phyloP scores from a whole-genome alignment of 2,113 vertebrate species.

The Tenebrosternarchus preto region DNA sequence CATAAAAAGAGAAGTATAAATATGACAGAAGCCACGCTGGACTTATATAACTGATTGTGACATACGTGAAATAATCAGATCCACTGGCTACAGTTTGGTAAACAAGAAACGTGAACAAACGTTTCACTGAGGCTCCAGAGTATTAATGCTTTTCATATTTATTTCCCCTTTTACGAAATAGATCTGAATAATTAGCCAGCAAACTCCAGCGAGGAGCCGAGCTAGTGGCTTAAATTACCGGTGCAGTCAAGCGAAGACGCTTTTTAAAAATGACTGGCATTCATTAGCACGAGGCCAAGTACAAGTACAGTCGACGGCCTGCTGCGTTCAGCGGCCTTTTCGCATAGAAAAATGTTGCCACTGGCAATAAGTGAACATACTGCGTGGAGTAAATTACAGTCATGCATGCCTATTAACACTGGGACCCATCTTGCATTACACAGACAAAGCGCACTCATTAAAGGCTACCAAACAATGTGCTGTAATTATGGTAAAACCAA shows the following conservation, averaged over 20 bases:
- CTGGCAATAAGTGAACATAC: conserved; percentile 22
- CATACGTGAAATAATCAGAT: neutral
- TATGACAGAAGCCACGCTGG: neutral
- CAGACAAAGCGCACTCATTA: conserved; percentile 19
- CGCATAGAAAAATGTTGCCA: conserved; percentile 28
- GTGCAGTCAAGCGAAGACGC: conserved; percentile 55
- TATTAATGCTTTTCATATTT: neutral
- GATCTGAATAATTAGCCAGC: conserved; percentile 3
- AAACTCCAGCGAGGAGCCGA: neutral
- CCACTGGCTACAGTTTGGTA: neutral
- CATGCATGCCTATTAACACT: conserved; percentile 29
- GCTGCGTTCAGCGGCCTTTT: neutral
- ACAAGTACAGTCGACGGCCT: neutral
- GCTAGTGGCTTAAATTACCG: conserved; percentile 34
- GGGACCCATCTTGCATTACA: conserved; percentile 23
- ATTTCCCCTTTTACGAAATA: conserved; percentile 17
- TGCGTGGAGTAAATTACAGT: conserved; percentile 32
- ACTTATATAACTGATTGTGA: neutral
- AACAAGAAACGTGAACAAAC: neutral
- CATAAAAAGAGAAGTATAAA: neutral
- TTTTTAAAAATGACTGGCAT: conserved; percentile 36
- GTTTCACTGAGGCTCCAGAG: neutral
- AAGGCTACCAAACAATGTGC: conserved; percentile 28
- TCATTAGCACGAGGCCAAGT: conserved; percentile 36
- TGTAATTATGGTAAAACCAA: conserved; percentile 9